Base-by-base conservation (phyloP, 2,113 vertebrate species). In the Hyaena hyaena region DNA sequence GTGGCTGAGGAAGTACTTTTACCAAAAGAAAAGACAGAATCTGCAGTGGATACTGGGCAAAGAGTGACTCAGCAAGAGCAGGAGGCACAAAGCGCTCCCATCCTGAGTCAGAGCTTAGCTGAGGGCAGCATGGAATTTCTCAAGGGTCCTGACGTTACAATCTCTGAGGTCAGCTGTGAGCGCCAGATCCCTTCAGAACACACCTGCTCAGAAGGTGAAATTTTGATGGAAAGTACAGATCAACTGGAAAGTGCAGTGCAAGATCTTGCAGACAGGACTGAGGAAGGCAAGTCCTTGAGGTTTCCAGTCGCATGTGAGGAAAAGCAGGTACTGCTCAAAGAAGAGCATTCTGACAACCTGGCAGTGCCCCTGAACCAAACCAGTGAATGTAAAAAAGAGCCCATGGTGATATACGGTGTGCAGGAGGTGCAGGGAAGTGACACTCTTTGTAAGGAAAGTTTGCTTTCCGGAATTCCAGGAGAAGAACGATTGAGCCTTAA, bases 281-380 rank as follows among this genome's bases (percentile, higher is more conserved):
- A 98, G 4, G 99, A 99, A 92, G 99, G 99, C 4, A 99, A 99
- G 90, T 98, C 98, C 66, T 96, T 99, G n/a, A 98, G 98, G 39
- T 98, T 99, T 95, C 98, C 99, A 0, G 95, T 99, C 77, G 28
- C 98, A 24, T 96, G 99, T 4, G 99, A 99, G 90, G 99, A 99
- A 96, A 99, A 98, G 66, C 99, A 98, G 35, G 58, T 97, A 11
- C 68, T 98, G 2, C 79, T 99, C 21, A 88, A 98, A 39, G 98
- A 99, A 84, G 99, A 99, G 66, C 93, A 82, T 71, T 96, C 98
- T 0, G 9, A 94, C 0, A 53, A 92, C 31, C 96, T 99, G 35
- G 35, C 45, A 10, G 97, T 96, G 85, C 92, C 98, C 53, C 84
- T 97, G 10, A 80, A 65, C 26, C 98, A 98, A 39, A 88, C 31